Base-by-base conservation (phyloP, 2,888 invertebrate genomes). In the Gisinianus flammeolus region DNA sequence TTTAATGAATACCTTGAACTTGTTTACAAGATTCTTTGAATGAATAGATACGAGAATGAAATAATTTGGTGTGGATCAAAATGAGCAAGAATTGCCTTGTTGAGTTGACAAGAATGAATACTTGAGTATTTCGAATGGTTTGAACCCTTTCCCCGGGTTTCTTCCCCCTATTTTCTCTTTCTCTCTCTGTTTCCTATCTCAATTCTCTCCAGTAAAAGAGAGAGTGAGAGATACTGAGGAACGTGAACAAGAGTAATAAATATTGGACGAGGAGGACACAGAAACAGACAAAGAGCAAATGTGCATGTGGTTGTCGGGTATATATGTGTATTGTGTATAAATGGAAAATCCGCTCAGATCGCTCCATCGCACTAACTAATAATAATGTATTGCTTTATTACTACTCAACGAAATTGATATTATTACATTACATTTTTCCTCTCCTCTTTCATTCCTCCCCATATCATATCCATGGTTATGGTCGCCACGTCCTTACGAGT, bases 371-470 rank as follows among this genome's bases (percentile, higher is more conserved):
- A 72, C 72, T 58, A 72, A 72, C 58, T 72, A 56, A 58, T 58
- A 72, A 72, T 72, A 72, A 72, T 72, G 72, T 72, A 72, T 72
- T 56, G 58, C 72, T 72, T 72, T 72, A 72, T 72, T 72, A 58
- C 58, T 58, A 56, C 72, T 72, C 72, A 72, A 54, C 54, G 58
- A 72, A 72, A 72, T 72, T 72, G 72, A 72, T 72, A 72, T 72
- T 56, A 72, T 72, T 72, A 58, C 72, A 58, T 72, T 72, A 72
- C 62, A 56, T 62, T 58, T 31, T 58, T 6, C 58, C 31, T 71
- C 22, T 44, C 54, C 52, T 28, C 52, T 44, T 24, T 70, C 52
- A 16, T 70, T 8, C 31, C 22, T 22, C 22, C 12, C 26, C 26
- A 24, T 22, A 28, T 8, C 52, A 44, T 44, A 44, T 44, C 52